Evolutionary conservation across 2,797 vertebrate genomes (phyloP), one percentile per base, ranked within the genome.

Genomic region (Oreochromis grahami): DNA sequence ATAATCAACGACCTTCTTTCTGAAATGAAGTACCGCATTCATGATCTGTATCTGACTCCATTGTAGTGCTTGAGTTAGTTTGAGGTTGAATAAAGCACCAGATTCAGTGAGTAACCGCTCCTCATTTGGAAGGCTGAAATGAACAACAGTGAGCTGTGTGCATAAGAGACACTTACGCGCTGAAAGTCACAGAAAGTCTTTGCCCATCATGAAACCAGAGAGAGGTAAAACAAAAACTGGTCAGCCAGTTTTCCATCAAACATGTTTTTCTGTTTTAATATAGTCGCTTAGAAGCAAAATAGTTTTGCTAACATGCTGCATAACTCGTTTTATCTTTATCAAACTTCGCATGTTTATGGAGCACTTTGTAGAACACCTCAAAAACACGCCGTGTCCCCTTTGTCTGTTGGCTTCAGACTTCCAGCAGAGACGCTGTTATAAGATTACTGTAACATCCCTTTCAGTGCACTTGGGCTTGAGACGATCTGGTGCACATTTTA

Each of bases 281-380:
- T 0, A 36, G 17, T 36, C 0, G 6, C 58, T 36, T 36, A 11
- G 2, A 36, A 58, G 8, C 4, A 15, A 32, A 58, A 58, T 32
- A 5, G 9, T 9, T 58, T 58, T 32, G 55, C 26, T 15, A 17
- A 58, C 14, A 17, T 32, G 55, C 14, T 10, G 26, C 55, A 58
- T 9, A 58, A 58, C 14, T 11, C 9, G 0, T 53, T 53, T 21
- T 13, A 21, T 12, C n/a, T 21, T 53, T 7, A 53, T 53, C 51
- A 53, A 53, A 24, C 21, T 21, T 21, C 21, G 21, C 21, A 21
- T 21, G 21, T 21, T 21, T 21, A 21, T 21, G 21, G 21, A 21
- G 21, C 21, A 21, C 21, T 21, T 21, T 21, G 21, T 21, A 21
- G 21, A 21, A 21, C 21, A 21, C 21, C 21, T 21, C 21, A 21